phyloP scores from a whole-genome alignment of 1,140 invertebrate genomes.

The Pissodes strobi region DNA sequence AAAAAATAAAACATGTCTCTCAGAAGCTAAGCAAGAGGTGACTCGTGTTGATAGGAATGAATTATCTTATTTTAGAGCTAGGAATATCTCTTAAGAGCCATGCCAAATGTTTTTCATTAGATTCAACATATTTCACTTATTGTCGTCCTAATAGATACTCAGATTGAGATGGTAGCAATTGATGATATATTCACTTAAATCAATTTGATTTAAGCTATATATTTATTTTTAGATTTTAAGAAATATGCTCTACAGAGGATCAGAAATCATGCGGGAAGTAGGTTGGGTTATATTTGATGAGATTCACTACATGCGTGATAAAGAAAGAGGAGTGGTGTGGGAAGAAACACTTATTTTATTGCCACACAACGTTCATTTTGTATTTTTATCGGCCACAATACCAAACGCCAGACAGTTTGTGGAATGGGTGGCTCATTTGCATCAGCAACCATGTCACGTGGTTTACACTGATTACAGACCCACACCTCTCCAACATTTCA shows the following conservation, averaged over 20 bases:
- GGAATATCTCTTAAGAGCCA: too few relatives aligned
- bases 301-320: slow-evolving; percentile 99
- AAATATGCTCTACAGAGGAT: slow-evolving; percentile 98
- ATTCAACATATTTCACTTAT: too few relatives aligned
- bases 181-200: too few relatives aligned
- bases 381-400: slow-evolving; percentile 99
- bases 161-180: too few relatives aligned
- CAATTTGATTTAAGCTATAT: slow-evolving; percentile 5
- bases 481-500: slow-evolving; percentile 96
- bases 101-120: too few relatives aligned
- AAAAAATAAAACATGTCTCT: too few relatives aligned
- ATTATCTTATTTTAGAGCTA: too few relatives aligned
- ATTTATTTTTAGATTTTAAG: slow-evolving; percentile 78
- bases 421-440: slow-evolving; percentile 97
- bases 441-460: slow-evolving; percentile 97
- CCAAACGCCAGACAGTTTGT: slow-evolving; percentile 98
- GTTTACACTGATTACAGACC: slow-evolving; percentile 99
- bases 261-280: slow-evolving; percentile 97
- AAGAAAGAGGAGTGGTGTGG: slow-evolving; percentile 99
- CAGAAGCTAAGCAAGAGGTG: too few relatives aligned
- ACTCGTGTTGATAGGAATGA: too few relatives aligned
- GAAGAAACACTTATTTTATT: slow-evolving; percentile 98
- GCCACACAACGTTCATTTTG: slow-evolving; percentile 97
- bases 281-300: slow-evolving; percentile 99
- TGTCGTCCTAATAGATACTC: too few relatives aligned